Evolutionary conservation across 1,140 invertebrate species (phyloP).

Genomic region (Orchestia grillus): DNA sequence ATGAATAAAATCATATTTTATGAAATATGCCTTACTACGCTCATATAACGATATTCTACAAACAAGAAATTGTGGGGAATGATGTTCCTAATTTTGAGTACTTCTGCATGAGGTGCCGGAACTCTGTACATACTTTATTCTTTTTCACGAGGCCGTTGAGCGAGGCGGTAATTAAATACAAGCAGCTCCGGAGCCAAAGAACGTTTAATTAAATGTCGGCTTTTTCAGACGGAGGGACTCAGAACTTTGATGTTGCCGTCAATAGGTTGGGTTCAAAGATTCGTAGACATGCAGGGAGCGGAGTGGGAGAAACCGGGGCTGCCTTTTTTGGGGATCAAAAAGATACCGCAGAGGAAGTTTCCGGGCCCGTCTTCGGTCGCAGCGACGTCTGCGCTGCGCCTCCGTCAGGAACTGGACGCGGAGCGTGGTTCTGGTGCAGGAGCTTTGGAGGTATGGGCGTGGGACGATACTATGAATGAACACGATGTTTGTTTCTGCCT

Average conservation of each 20-base stretch:
- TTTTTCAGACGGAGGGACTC: neutral
- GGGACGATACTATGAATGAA: too few relatives aligned
- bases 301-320: neutral
- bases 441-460: neutral
- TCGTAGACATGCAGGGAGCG: neutral
- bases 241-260: conserved; percentile 32
- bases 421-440: neutral
- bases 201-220: conserved; percentile 45
- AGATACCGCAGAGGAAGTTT: neutral
- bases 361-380: neutral
- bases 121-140: neutral
- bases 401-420: neutral
- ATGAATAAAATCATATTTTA: too few relatives aligned
- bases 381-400: neutral
- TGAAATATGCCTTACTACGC: too few relatives aligned
- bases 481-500: too few relatives aligned
- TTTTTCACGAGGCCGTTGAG: neutral
- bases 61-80: neutral
- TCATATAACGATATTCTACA: too few relatives aligned
- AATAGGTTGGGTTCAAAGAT: conserved; percentile 18
- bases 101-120: neutral
- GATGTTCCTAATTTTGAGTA: neutral
- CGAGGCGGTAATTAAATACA: neutral
- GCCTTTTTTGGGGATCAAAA: neutral
- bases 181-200: neutral